phyloP scores from a whole-genome alignment of 2,888 invertebrate species.

The Marasmarcha lunaedactyla region DNA sequence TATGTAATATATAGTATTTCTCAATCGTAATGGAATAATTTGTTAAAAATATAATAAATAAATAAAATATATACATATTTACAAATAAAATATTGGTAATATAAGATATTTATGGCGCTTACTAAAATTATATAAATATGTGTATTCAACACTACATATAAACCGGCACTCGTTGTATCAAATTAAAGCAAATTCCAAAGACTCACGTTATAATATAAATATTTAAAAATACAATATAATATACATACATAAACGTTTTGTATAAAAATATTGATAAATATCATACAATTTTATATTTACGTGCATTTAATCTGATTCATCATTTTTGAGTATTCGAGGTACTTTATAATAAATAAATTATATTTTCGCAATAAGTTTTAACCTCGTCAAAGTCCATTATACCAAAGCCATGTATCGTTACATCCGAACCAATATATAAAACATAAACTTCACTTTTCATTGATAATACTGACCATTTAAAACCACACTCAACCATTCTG shows the following conservation, averaged over 20 bases:
- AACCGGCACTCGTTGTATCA: constrained; percentile 16
- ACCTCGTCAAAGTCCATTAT: constrained; percentile 13
- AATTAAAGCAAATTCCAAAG: constrained; percentile 63
- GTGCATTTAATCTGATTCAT: constrained; percentile 2
- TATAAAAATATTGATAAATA: constrained; percentile 16
- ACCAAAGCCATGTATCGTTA: constrained; percentile 13
- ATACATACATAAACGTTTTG: constrained; percentile 23
- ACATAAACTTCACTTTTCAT: neutral
- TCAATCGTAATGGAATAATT: too few relatives aligned
- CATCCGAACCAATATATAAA: constrained; percentile 8
- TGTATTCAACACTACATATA: constrained; percentile 1
- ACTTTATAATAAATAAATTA: constrained; percentile 20
- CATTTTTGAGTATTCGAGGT: constrained; percentile 38
- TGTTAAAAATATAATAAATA: constrained; percentile 15
- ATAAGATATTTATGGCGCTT: neutral
- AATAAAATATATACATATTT: constrained; percentile 12
- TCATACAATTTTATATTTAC: constrained; percentile 8
- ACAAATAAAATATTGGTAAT: constrained; percentile 11
- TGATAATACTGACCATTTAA: constrained; percentile 8
- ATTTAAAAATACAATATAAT: constrained; percentile 20
- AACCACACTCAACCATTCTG: constrained; percentile 2
- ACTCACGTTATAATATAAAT: constrained; percentile 26
- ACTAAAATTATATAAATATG: neutral
- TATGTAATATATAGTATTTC: too few relatives aligned
- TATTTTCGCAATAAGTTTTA: neutral